These are phyloP conservation scores for Nomia melanderi DNA, from an alignment of 1,140 invertebrate genomes.

Conservation along the genomic window DNA sequence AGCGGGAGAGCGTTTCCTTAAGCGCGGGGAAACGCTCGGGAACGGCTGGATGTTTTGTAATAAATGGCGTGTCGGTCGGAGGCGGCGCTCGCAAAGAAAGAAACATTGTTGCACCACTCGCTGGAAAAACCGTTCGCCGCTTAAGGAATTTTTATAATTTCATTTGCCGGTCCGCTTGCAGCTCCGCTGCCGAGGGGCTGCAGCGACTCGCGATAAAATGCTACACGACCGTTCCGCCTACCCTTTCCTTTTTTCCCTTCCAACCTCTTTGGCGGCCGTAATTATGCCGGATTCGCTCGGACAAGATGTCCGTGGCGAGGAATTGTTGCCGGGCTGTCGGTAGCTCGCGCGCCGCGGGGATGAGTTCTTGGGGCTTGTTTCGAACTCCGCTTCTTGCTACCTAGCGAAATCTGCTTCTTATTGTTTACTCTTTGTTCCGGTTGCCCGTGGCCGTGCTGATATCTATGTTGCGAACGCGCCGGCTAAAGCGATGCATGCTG, in stretches of 20 bases:
- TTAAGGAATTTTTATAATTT: constrained; percentile 39
- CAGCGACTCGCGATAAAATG: neutral
- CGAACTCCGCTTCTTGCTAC: no score
- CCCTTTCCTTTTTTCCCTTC: neutral
- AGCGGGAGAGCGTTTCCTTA: constrained; percentile 17
- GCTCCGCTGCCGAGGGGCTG: neutral
- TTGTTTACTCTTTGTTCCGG: no score
- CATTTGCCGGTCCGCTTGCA: constrained; percentile 9
- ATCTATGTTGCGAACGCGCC: no score
- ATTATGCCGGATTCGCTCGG: neutral
- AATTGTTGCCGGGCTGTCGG: no score
- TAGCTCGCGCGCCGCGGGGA: no score
- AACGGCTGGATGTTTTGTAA: constrained; percentile 10
- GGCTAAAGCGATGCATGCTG: no score
- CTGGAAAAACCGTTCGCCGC: neutral
- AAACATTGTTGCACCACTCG: neutral
- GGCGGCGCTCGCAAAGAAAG: constrained; percentile 2
- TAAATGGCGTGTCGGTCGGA: constrained; percentile 26
- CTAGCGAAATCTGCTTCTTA: no score
- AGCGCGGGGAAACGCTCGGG: constrained; percentile 10
- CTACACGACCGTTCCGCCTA: neutral
- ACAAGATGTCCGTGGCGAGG: no score
- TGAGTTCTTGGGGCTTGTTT: no score
- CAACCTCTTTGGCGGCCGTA: neutral
- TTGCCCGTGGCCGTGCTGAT: no score